Evolutionary conservation across 1,140 invertebrate genomes (phyloP), one percentile per base, ranked within the genome.

Genomic region (Drusus annulatus): DNA sequence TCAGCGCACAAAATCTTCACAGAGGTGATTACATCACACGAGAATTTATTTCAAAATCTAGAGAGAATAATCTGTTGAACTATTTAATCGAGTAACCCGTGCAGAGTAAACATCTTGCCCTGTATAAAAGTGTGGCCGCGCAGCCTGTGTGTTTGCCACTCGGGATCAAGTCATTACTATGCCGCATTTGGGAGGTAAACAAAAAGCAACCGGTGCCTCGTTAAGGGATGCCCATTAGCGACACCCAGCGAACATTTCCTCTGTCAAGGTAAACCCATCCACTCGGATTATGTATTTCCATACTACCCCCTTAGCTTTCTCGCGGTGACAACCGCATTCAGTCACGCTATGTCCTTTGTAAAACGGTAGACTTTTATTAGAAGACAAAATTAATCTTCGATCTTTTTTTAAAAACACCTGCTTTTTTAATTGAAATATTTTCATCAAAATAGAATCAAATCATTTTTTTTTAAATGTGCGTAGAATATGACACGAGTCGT

Each of bases 191-290:
- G 74, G 50, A 23, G 74, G 74, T 76, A 76, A 76, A 76, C 74
- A 76, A 63, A 76, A 62, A 51, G 74, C 74, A 76, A 76, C 74
- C 74, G 74, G 73, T 75, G 73, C 73, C 73, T 58, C 68, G 45
- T 71, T 71, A 71, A 71, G 50, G 50, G 68, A 71, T 76, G 58
- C 7, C 28, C 25, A 63, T 63, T 63, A 76, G 74, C 36, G 74
- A 51, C 68, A 71, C 21, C 68, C 10, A 51, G 74, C 58, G 58
- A 62, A 76, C 74, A 63, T 63, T 62, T 45, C 74, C 56, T 76
- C 74, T 63, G 63, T 60, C 54, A 76, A 76, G 74, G 74, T 76
- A 71, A 71, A 36, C 56, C 36, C 60, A 63, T 51, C 74, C 74
- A 45, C 74, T 74, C 19, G 31, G 28, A 60, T 63, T 23, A 71